Percentiles rank a stretch among this genome's conserved stretches.
Conservation (phyloP, 2,113 vertebrate genomes). For the Laterallus jamaicensis region DNA sequence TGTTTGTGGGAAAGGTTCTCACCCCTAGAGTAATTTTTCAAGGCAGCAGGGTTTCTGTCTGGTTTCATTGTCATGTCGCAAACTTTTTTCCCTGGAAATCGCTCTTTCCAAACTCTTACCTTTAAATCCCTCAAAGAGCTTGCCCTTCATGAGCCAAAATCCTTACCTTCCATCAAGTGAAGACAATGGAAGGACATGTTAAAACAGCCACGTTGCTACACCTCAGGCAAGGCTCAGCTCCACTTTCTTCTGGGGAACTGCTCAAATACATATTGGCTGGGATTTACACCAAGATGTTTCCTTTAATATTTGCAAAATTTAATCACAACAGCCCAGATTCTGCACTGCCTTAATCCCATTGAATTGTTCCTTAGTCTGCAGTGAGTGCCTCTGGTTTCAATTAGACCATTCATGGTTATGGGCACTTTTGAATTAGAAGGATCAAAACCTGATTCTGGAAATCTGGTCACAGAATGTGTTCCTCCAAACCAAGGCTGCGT, state of each 20-base stretch:
- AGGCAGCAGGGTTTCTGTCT: not conserved
- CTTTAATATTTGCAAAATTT: conserved; percentile 57
- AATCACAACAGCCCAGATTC: conserved; percentile 36
- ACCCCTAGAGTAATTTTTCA: not conserved
- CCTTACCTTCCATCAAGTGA: not conserved
- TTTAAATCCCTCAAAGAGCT: not conserved
- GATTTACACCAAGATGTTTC: conserved; percentile 32
- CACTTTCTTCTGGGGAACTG: not conserved
- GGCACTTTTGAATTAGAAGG: conserved; percentile 4
- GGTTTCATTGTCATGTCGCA: not conserved
- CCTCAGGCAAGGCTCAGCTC: conserved; percentile 29
- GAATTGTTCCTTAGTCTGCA: conserved; percentile 23
- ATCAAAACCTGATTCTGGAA: conserved; percentile 14
- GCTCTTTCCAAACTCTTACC: not conserved
- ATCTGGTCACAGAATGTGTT: not conserved
- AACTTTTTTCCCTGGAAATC: not conserved
- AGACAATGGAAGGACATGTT: not conserved
- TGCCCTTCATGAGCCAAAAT: not conserved
- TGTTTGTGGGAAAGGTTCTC: not conserved
- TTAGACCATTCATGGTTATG: not conserved
- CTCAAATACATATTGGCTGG: not conserved
- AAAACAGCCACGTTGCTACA: not conserved
- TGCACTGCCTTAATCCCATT: conserved; percentile 26
- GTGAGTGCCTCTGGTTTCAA: not conserved
- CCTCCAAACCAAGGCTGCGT: not conserved